phyloP scores from a whole-genome alignment of 2,113 vertebrate species.

The Brachyhypopomus occidentalis region DNA sequence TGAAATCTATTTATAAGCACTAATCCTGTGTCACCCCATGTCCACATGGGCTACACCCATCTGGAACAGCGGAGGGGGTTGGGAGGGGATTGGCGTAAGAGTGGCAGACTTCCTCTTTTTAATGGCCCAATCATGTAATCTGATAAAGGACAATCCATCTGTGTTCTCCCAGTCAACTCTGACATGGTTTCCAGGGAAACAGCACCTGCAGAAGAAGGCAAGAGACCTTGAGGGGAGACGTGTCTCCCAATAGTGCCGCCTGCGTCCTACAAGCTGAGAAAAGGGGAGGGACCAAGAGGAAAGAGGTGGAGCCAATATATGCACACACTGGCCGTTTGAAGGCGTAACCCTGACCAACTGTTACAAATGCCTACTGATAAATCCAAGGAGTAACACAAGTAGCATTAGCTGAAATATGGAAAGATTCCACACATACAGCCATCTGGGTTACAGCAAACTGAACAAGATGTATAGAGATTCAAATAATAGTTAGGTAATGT shows the following conservation, averaged over 20 bases:
- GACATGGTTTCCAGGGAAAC: conserved; percentile 82
- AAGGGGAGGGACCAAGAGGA: conserved; percentile 26
- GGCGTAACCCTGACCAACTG: conserved; percentile 76
- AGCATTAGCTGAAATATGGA: too few relatives aligned
- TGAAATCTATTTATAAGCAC: conserved; percentile 22
- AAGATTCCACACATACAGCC: too few relatives aligned
- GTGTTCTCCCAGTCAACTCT: conserved; percentile 79
- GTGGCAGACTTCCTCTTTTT: conserved; percentile 60
- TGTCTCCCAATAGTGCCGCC: conserved; percentile 70
- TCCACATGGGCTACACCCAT: conserved; percentile 64
- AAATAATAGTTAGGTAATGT: too few relatives aligned
- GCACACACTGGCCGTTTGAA: conserved; percentile 65
- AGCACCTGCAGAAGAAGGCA: conserved; percentile 72
- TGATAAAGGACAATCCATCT: conserved; percentile 81
- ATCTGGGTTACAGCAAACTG: too few relatives aligned
- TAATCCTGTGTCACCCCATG: conserved; percentile 55
- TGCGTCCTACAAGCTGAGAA: conserved; percentile 54
- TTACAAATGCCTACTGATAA: conserved; percentile 58
- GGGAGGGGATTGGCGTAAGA: conserved; percentile 60
- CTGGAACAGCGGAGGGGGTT: conserved; percentile 49
- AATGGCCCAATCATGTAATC: conserved; percentile 74
- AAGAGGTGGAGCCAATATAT: conserved; percentile 49
- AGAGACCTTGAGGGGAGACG: conserved; percentile 74
- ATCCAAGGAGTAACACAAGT: too few relatives aligned
- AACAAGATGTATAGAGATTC: too few relatives aligned